Evolutionary conservation across 1,140 invertebrate species (phyloP).

Genomic region (Himalopsyche phryganea): DNA sequence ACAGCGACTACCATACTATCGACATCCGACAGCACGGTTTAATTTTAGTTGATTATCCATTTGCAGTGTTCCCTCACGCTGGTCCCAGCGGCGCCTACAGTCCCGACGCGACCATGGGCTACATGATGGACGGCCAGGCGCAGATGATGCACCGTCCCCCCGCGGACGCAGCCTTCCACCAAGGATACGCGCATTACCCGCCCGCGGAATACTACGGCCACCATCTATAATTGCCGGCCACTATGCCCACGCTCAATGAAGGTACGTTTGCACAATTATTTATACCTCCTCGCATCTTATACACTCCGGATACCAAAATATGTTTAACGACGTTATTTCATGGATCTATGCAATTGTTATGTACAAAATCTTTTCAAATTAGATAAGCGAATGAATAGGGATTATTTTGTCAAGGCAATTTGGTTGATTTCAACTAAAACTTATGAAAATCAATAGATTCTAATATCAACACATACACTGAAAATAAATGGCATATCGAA

Average conservation of each 20-base stretch:
- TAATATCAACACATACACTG: no score
- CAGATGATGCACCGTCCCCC: conserved; percentile 93
- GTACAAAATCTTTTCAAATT: no score
- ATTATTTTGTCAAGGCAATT: no score
- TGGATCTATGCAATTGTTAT: no score
- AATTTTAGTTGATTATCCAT: conserved; percentile 51
- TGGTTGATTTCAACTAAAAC: no score
- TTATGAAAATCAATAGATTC: no score
- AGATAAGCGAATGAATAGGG: no score
- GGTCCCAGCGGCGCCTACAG: conserved; percentile 92
- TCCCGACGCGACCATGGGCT: conserved; percentile 90
- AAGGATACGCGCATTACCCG: conserved; percentile 84
- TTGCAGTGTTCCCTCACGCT: conserved; percentile 83
- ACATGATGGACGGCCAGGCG: conserved; percentile 94
- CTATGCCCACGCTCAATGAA: conserved; percentile 9
- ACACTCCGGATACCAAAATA: not conserved
- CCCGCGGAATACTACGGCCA: conserved; percentile 87
- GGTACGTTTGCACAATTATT: not conserved
- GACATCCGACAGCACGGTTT: conserved; percentile 18
- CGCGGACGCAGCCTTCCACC: conserved; percentile 84
- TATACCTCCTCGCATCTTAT: conserved; percentile 5
- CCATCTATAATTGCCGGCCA: conserved; percentile 66
- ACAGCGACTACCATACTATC: not conserved
- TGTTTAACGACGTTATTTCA: not conserved
- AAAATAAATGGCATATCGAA: no score